phyloP scores from a whole-genome alignment of 2,113 vertebrate genomes.

The Sebastes fasciatus region DNA sequence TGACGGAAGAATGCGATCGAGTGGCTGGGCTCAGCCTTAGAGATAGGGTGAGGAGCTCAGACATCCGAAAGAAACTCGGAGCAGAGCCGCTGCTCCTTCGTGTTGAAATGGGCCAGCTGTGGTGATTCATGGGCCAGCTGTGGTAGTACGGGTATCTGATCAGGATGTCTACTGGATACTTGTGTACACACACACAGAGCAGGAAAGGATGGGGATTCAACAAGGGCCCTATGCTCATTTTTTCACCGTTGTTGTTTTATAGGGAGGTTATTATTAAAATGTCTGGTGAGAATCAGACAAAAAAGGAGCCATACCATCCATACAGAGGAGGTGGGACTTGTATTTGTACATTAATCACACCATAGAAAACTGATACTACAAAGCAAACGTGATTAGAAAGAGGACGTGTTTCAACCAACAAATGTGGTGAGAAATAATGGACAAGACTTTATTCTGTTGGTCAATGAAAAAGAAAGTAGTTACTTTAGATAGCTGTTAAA shows the following conservation, averaged over 20 bases:
- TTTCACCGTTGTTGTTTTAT: not conserved
- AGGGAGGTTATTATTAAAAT: conserved; percentile 9
- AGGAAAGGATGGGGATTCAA: not conserved
- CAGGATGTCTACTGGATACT: not conserved
- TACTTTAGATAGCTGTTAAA: not conserved
- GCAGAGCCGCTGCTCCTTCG: no score
- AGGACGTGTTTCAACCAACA: not conserved
- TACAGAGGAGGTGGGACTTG: not conserved
- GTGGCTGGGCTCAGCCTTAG: no score
- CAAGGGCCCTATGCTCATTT: not conserved
- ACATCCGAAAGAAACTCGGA: no score
- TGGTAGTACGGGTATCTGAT: no score
- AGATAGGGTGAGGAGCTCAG: no score
- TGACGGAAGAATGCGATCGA: no score
- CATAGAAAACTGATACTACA: not conserved
- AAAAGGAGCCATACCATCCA: not conserved
- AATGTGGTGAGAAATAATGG: not conserved
- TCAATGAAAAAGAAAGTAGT: not conserved
- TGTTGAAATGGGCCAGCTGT: no score
- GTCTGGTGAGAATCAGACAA: not conserved
- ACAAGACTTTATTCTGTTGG: not conserved
- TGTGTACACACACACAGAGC: not conserved
- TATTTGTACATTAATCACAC: not conserved
- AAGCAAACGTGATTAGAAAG: no score
- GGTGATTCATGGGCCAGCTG: no score